Base-by-base conservation (phyloP, 1,140 invertebrate species). In the Zaprionus ghesquierei region DNA sequence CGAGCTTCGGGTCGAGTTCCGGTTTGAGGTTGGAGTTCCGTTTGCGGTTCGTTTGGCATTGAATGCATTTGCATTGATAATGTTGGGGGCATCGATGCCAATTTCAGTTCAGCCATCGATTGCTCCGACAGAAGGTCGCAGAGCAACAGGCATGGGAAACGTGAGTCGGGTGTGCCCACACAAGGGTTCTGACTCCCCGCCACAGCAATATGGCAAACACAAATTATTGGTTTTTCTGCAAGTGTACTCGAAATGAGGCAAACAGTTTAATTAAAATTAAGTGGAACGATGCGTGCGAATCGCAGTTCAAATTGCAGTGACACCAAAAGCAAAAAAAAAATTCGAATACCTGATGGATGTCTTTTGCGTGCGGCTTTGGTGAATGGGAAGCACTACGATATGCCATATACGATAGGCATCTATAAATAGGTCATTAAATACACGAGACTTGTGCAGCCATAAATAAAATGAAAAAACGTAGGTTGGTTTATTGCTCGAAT, bases 181-280 rank as follows among this genome's bases (percentile, higher is more conserved):
- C 13, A 9, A 38, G 25, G 8, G 5, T 2, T n/a, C 38, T 20
- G 15, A 5, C 38, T 5, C 1, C 23, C 60, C 2, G 20, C 60
- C 72, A 77, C 65, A 89, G 72, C 87, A 87, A 87, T 87, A 87
- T 89, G 79, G 76, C 44, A 38, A 82, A 89, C 79, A 89, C 75
- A 87, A 89, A 89, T 89, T 87, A 89, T 87, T 87, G 79, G 84
- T 77, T 74, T 87, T 87, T 77, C 75, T 79, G 70, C 76, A 82
- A 86, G 81, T 73, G 71, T 69, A 61, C 71, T 79, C 64, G 61
- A 86, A 86, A 86, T 54, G 69, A 81, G 72, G 65, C 64, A 68
- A 79, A 77, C 77, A 72, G 81, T 86, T 86, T 86, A 86, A 86
- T 86, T 86, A 86, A 86, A 86, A 86, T 78, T 56, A 71, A 86